Evolutionary conservation across 2,113 vertebrate genomes (phyloP), one percentile per base, ranked within the genome.

Genomic region (Aptenodytes forsteri): DNA sequence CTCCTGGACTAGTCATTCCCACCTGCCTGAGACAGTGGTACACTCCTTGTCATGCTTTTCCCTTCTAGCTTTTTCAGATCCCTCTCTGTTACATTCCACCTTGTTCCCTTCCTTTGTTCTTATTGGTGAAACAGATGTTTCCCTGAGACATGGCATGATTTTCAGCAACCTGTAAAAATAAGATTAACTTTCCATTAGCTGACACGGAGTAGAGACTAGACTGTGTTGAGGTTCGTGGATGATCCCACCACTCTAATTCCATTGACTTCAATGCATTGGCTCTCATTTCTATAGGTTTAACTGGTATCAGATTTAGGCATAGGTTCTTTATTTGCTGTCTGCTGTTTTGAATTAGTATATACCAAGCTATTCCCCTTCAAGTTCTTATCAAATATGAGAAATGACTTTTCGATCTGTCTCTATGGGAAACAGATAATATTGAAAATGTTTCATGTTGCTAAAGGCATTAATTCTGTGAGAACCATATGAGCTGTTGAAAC

Each of bases 371-470:
- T 36, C 15, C 30, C 16, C 26, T 92, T 67, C 30, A 71, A 56
- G 19, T 42, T 93, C 54, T 83, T 69, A 88, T 42, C 59, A 72
- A 72, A 83, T 84, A 52, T 30, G 27, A 78, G 40, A 84, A 70
- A 75, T n/a, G 0, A 47, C 38, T 93, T 81, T 95, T 91, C 2
- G 3, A 89, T 67, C 32, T 96, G 9, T 66, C 38, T 89, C n/a
- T 86, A 62, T 0, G 2, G 62, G 26, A 77, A 93, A 72, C 25
- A 87, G 79, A 84, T 78, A 70, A 36, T 89, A 73, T 9, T 65
- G 64, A 87, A 89, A 90, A 77, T 44, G 32, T 83, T 95, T 92
- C 64, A 65, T 70, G 12, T 64, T 92, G 47, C 58, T 95, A 64
- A 85, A 90, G 47, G 36, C 49, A 50, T 87, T 95, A 6, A 21